Percentiles rank a stretch among this genome's conserved stretches.
These are phyloP conservation scores for Drosophila paranaensis DNA, from an alignment of 2,888 invertebrate genomes.

Conservation along the genomic window DNA sequence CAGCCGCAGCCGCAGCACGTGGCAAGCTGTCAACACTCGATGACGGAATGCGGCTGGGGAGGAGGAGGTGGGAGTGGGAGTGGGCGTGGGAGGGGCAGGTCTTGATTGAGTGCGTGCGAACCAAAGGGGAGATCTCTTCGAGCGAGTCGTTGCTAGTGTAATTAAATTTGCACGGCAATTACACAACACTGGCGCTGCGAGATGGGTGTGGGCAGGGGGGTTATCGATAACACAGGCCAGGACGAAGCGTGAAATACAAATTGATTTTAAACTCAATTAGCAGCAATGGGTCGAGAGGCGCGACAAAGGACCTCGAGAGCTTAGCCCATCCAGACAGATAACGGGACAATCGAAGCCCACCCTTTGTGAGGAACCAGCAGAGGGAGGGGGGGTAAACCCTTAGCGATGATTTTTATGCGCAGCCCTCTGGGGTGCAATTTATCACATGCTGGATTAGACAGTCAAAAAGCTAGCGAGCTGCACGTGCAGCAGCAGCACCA, in stretches of 20 bases:
- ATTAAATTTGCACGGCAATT: constrained; percentile 85
- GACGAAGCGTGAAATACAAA: constrained; percentile 76
- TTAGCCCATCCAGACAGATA: constrained; percentile 32
- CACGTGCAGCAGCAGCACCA: constrained; percentile 53
- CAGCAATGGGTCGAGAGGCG: constrained; percentile 59
- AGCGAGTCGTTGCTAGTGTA: constrained; percentile 69
- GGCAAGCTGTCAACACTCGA: constrained; percentile 76
- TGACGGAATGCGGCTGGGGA: constrained; percentile 35
- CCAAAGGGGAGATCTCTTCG: constrained; percentile 26
- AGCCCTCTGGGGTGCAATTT: constrained; percentile 84
- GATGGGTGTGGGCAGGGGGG: too few relatives aligned
- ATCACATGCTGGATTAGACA: constrained; percentile 84
- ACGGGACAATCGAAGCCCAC: constrained; percentile 22
- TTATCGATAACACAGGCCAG: constrained; percentile 8
- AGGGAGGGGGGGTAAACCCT: not conserved
- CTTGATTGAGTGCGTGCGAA: constrained; percentile 62
- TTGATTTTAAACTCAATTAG: constrained; percentile 85
- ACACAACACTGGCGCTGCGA: constrained; percentile 62
- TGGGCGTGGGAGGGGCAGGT: not conserved
- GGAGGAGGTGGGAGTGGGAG: not conserved
- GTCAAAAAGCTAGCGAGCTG: constrained; percentile 79
- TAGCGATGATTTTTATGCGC: constrained; percentile 72
- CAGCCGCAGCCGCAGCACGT: constrained; percentile 47
- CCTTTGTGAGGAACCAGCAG: not conserved
- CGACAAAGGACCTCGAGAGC: constrained; percentile 40